Base-by-base conservation (phyloP, 1,140 invertebrate species). In the Scaptomyza graminum region DNA sequence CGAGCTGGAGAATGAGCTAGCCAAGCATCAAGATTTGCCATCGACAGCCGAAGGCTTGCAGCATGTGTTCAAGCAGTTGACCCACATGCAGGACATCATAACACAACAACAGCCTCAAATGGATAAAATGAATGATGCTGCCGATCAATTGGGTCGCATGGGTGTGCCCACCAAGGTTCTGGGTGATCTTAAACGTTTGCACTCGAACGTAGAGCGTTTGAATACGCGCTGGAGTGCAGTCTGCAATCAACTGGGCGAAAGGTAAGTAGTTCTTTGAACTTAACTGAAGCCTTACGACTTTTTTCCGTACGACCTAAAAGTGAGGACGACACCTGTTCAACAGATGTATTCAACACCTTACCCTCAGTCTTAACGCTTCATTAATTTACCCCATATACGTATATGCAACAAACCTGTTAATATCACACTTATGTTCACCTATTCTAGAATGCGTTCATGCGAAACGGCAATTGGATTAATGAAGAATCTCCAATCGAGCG, bases 181-280 rank as follows among this genome's bases (percentile, higher is more conserved):
- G 71, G 94, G 94, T 7, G 98, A 99, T 93, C 94, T 99, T 61
- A 98, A 99, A 79, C 93, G 96, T 13, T 91, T 99, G n/a, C 98
- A 99, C 90, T 96, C 97, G 74, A 98, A 99, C 79, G 96, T 99
- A 2, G 95, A 96, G 72, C 95, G 96, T 81, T 92, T 99, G 5
- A 97, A 96, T 74, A 95, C 94, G 41, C 94, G 98, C 54, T 99
- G 98, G 98, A 96, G 96, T 77, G 97, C 96, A 76, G 95, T 99
- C 11, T 97, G 97, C 91, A 94, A 94, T 39, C 97, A 99, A 92
- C 93, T 99, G 49, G 95, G 96, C 54, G 98, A 99, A 85, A 95
- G 97, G 95, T 97, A 87, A 79, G 78, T 7, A 11, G 37, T 12
- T 37, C 34, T 37, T 37, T 37, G 9, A 37, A 37, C 34, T 37